Base-by-base conservation (phyloP, 2,888 invertebrate genomes). In the Chironomus tentans region DNA sequence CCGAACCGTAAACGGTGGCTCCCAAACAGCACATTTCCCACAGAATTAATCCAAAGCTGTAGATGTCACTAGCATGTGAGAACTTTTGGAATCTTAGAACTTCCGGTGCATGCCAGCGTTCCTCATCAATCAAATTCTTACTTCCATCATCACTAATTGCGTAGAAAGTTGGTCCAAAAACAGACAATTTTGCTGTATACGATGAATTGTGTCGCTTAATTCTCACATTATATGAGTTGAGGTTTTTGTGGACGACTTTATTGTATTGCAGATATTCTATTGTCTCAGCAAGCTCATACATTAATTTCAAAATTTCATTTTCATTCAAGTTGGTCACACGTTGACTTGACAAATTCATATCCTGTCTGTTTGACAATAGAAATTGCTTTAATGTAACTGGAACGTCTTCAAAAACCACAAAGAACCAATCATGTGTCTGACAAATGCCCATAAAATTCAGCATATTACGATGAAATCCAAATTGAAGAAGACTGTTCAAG, bases 21-120 rank as follows among this genome's bases (percentile, higher is more conserved):
- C 91, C 87, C 80, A 94, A 84, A 4, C 91, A 89, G 79, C 91
- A 86, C 77, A 91, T 89, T 83, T 95, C 95, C 94, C 94, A 95
- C 77, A 94, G 84, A 12, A 94, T 82, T 77, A 92, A 89, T 0
- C 92, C 94, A 82, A 90, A 93, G 0, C 93, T 91, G 94, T 94
- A 95, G 4, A 93, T 87, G 80, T 94, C 93, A 76, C 91, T 91
- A 80, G 92, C 90, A 4, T 86, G 84, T n/a, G 89, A 88, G 79
- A 87, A 89, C 70, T 89, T 87, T 72, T 88, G 89, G 79, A 89
- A 88, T 46, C 89, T 88, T 78, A 94, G 85, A 80, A 91, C 89
- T 82, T 95, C 95, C 24, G 90, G 88, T 0, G 94, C 90, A 6
- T 89, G 89, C 94, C 94, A 94, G 65, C 94, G 85, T 0, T 90